These are phyloP conservation scores for Sphaerodactylus townsendi DNA, from an alignment of 2,113 vertebrate genomes.

Conservation along the genomic window DNA sequence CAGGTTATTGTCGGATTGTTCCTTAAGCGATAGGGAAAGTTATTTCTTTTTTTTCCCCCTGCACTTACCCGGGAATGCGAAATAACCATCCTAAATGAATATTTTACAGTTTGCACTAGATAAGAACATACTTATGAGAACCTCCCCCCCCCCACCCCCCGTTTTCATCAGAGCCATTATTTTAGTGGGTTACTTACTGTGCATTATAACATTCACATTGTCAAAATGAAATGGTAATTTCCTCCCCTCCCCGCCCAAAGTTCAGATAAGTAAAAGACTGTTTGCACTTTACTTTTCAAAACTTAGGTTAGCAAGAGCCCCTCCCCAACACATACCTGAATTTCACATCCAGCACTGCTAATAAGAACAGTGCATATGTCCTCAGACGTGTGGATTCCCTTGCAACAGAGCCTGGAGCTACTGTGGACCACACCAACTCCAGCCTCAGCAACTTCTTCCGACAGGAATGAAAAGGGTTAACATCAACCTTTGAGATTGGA, in stretches of 20 bases:
- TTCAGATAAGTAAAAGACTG: background rate
- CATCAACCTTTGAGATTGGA: background rate
- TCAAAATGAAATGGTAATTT: background rate
- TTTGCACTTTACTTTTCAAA: background rate
- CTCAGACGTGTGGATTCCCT: background rate
- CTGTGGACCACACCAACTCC: no score
- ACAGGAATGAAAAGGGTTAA: background rate
- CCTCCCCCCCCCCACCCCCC: conserved; percentile 77
- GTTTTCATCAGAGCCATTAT: conserved; percentile 70
- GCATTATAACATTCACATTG: background rate
- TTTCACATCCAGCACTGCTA: no score
- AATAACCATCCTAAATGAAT: conserved; percentile 64
- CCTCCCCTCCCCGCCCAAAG: background rate
- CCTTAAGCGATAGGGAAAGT: conserved; percentile 63
- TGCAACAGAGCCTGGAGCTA: background rate
- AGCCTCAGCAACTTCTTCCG: background rate
- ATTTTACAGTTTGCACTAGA: conserved; percentile 72
- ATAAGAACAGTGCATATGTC: background rate
- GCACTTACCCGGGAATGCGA: conserved; percentile 47
- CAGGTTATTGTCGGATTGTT: conserved; percentile 57
- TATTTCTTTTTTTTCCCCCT: conserved; percentile 35
- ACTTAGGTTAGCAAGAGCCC: background rate
- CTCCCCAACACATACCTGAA: no score
- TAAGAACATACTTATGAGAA: conserved; percentile 76
- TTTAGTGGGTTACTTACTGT: conserved; percentile 14